Base-by-base conservation (phyloP, 2,888 invertebrate genomes). In the Marasmarcha lunaedactyla region DNA sequence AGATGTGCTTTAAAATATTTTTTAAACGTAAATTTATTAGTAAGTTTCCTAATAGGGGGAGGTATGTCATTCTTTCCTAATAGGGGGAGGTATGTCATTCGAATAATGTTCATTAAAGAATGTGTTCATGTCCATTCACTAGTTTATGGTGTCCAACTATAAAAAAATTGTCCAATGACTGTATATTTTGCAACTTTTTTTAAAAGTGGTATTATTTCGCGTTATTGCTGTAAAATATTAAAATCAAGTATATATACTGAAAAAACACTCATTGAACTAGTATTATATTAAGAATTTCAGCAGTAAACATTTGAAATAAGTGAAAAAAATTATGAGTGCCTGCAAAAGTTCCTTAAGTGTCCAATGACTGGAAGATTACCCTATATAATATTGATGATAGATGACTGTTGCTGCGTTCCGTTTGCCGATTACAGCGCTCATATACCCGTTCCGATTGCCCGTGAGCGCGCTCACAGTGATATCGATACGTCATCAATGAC, bases 91-190 rank as follows among this genome's bases (percentile, higher is more conserved):
- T n/a, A n/a, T n/a, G n/a, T n/a, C n/a, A n/a, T n/a, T n/a, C n/a
- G n/a, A n/a, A n/a, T n/a, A n/a, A n/a, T n/a, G n/a, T n/a, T n/a
- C n/a, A 7, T 25, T 25, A 25, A 5, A 7, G 10, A 7, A 25
- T 35, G 11, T 37, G 27, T 30, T 25, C 37, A 37, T 41, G 41
- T 40, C 40, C 36, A 40, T 36, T 40, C 35, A 40, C 20, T 40
- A 36, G 27, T 36, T 33, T 15, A 9, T 33, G 27, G 35, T 25
- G 41, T 41, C 41, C 37, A 37, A 41, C 37, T 37, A 37, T 27
- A 37, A 37, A 9, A 37, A 37, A 15, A 26, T 37, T 25, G 26
- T 25, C 26, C 26, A 25, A 25, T 25, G 10, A 25, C 26, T 25
- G 26, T 25, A 10, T 25, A 7, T 25, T 25, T 25, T 25, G 26